Percentiles rank a stretch among this genome's conserved stretches.
Conservation (phyloP, 2,797 vertebrate genomes). For the Molossus molossus region DNA sequence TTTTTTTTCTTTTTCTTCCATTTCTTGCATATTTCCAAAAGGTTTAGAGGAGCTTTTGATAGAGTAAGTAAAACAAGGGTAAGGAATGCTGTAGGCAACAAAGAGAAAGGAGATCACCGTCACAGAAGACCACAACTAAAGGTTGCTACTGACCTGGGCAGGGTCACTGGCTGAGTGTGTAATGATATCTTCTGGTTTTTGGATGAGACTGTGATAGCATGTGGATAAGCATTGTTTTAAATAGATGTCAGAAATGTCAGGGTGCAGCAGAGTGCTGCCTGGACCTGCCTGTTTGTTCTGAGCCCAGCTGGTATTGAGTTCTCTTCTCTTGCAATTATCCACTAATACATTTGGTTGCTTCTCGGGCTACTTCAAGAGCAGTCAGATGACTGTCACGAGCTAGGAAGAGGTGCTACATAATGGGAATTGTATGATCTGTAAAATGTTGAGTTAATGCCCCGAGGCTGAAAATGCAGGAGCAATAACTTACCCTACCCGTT, state of each 20-base stretch:
- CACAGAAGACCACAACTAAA: not conserved
- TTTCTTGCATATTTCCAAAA: not conserved
- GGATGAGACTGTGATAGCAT: not conserved
- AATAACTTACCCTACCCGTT: not conserved
- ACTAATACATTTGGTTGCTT: not conserved
- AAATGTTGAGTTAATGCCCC: conserved; percentile 3
- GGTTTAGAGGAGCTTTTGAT: not conserved
- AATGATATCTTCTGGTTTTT: not conserved
- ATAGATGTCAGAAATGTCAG: not conserved
- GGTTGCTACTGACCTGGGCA: not conserved
- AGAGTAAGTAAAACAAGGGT: not conserved
- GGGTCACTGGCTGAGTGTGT: rapidly evolving
- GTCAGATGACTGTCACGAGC: not conserved
- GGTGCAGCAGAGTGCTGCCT: not conserved
- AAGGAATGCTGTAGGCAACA: not conserved
- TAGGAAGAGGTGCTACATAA: not conserved
- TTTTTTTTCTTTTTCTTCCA: not conserved
- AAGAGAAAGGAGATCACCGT: not conserved
- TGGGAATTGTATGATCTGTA: conserved; percentile 5
- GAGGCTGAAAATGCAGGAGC: conserved; percentile 37
- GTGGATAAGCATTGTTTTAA: not conserved
- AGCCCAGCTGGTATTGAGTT: not conserved
- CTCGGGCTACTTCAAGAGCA: not conserved
- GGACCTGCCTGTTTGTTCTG: not conserved
- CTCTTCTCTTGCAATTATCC: not conserved